phyloP scores from a whole-genome alignment of 2,797 vertebrate species.

The Xiphorhynchus erythropygius region DNA sequence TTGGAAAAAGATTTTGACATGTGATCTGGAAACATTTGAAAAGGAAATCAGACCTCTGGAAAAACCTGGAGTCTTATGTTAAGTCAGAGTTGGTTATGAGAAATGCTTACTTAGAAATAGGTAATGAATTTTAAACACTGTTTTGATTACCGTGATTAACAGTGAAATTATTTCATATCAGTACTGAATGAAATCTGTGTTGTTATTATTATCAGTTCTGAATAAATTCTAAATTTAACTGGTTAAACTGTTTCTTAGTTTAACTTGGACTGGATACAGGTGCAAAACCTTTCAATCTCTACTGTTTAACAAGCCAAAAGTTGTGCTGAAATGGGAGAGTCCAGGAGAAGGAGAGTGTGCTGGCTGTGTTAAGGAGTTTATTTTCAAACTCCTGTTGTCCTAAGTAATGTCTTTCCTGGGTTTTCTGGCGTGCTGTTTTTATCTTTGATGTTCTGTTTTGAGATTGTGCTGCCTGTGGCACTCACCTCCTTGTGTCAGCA shows the following conservation, averaged over 20 bases:
- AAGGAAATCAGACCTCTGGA: background rate
- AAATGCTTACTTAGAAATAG: background rate
- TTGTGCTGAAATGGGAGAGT: background rate
- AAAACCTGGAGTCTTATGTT: background rate
- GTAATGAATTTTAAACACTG: fast-evolving
- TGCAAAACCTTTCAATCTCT: background rate
- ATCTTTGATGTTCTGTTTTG: background rate
- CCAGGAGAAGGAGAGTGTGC: background rate
- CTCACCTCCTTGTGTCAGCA: background rate
- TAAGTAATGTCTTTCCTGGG: background rate
- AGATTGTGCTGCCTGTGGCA: background rate
- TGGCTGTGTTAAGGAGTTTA: background rate
- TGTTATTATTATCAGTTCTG: background rate
- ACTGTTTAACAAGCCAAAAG: background rate
- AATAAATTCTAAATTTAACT: background rate
- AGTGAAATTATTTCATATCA: background rate
- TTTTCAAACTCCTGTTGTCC: background rate
- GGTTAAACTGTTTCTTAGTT: background rate
- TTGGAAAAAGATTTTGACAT: background rate
- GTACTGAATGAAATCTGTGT: background rate
- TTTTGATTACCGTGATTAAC: background rate
- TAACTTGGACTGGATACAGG: background rate
- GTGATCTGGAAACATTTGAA: background rate
- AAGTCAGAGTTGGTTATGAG: background rate
- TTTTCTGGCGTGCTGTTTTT: background rate